These are phyloP conservation scores for Nothura maculosa DNA, from an alignment of 2,797 vertebrate genomes.

Conservation along the genomic window DNA sequence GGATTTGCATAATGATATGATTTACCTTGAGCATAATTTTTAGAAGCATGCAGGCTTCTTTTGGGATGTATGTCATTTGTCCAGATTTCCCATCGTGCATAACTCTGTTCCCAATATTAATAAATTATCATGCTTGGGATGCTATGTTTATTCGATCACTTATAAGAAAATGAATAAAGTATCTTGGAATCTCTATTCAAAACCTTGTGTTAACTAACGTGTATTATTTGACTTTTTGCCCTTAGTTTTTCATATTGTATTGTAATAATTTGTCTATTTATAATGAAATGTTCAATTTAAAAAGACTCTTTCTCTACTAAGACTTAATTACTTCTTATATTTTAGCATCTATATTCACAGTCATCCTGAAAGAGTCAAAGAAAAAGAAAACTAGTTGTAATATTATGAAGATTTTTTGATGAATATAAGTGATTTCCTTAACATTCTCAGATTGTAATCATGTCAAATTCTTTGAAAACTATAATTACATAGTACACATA, in stretches of 20 bases:
- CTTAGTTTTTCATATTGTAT: background rate
- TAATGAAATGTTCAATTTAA: background rate
- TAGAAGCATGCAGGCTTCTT: background rate
- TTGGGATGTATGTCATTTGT: background rate
- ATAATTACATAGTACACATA: slow-evolving; percentile 31
- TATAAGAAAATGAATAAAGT: background rate
- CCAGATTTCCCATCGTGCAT: background rate
- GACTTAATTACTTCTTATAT: slow-evolving; percentile 12
- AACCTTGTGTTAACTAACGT: fast-evolving
- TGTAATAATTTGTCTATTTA: slow-evolving; percentile 3
- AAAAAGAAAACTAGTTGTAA: background rate
- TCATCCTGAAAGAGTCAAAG: slow-evolving; percentile 17
- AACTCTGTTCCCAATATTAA: background rate
- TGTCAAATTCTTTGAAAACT: slow-evolving; percentile 21
- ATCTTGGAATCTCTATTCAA: background rate
- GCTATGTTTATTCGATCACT: background rate
- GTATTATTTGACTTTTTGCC: background rate
- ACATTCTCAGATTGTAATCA: slow-evolving; percentile 33
- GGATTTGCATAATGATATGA: background rate
- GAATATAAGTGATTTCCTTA: background rate
- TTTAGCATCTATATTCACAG: slow-evolving; percentile 44
- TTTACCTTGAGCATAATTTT: background rate
- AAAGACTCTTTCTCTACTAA: background rate
- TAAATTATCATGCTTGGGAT: background rate
- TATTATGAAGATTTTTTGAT: slow-evolving; percentile 16